Conservation (phyloP, 2,888 invertebrate genomes). For the Sisyra nigra region DNA sequence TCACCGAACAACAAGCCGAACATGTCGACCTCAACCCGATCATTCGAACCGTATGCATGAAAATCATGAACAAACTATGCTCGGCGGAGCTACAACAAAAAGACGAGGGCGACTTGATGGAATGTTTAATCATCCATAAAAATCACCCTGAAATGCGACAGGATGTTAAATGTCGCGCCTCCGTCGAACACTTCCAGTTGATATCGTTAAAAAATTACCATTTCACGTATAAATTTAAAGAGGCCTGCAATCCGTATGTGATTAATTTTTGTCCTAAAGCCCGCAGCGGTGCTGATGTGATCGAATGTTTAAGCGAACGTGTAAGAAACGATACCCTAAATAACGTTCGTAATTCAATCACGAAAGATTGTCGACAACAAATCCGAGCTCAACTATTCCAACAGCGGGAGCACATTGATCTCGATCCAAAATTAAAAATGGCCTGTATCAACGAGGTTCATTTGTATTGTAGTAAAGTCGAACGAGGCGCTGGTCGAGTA, state of each 20-base stretch:
- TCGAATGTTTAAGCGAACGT: constrained; percentile 76
- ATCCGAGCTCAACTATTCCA: constrained; percentile 81
- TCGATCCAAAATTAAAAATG: constrained; percentile 70
- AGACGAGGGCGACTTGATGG: constrained; percentile 82
- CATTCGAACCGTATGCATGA: constrained; percentile 65
- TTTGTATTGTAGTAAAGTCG: constrained; percentile 48
- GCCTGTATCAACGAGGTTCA: constrained; percentile 69
- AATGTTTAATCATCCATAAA: constrained; percentile 85
- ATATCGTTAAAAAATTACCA: constrained; percentile 85
- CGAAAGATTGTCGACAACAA: constrained; percentile 81
- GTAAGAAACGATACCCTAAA: constrained; percentile 77
- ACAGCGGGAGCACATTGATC: constrained; percentile 73
- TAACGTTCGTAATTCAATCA: constrained; percentile 59
- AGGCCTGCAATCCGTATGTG: constrained; percentile 78
- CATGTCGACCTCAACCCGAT: constrained; percentile 81
- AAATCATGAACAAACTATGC: constrained; percentile 64
- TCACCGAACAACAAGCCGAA: constrained; percentile 80
- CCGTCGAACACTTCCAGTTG: constrained; percentile 94
- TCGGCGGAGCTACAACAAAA: constrained; percentile 46
- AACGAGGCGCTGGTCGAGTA: constrained; percentile 48
- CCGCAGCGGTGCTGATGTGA: constrained; percentile 63
- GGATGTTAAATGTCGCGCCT: constrained; percentile 72
- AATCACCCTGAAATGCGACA: constrained; percentile 67
- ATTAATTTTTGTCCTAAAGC: constrained; percentile 47
- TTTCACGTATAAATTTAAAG: constrained; percentile 88